phyloP scores from a whole-genome alignment of 2,797 vertebrate species.

The Helarctos malayanus region DNA sequence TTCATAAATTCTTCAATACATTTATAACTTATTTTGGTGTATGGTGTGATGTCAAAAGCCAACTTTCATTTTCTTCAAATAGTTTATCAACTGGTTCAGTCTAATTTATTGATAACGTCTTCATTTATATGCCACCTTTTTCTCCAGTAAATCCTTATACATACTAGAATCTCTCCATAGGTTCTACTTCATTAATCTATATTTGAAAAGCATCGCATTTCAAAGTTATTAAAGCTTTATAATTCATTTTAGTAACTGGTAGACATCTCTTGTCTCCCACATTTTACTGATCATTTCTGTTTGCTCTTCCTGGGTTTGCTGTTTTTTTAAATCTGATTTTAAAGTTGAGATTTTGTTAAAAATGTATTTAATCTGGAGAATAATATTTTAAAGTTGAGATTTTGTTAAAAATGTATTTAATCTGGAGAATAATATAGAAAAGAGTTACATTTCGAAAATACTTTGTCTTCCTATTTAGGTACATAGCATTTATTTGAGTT shows the following conservation, averaged over 20 bases:
- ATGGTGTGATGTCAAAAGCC: neutral
- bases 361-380: neutral
- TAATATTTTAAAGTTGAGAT: slow-evolving; percentile 23
- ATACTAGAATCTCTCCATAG: neutral
- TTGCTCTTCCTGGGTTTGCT: neutral
- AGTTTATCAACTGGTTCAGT: neutral
- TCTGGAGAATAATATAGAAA: neutral
- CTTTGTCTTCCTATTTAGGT: slow-evolving; percentile 31
- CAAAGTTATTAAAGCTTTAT: neutral
- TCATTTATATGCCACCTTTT: slow-evolving; percentile 18
- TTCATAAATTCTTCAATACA: slow-evolving; percentile 12
- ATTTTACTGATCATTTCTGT: slow-evolving; percentile 26
- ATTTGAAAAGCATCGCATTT: neutral
- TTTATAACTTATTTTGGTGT: slow-evolving; percentile 56
- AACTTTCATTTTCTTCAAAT: slow-evolving; percentile 41
- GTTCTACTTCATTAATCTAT: neutral
- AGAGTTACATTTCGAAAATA: neutral
- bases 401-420: neutral
- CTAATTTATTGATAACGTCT: slow-evolving; percentile 14
- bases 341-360: neutral
- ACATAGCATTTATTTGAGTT: neutral
- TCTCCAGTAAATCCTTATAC: neutral
- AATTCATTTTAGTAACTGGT: slow-evolving; percentile 34
- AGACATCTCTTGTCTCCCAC: neutral
- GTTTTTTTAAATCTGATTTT: neutral